Evolutionary conservation across 2,888 invertebrate species (phyloP), one percentile per base, ranked within the genome.

Genomic region (Ethmia dodecea): DNA sequence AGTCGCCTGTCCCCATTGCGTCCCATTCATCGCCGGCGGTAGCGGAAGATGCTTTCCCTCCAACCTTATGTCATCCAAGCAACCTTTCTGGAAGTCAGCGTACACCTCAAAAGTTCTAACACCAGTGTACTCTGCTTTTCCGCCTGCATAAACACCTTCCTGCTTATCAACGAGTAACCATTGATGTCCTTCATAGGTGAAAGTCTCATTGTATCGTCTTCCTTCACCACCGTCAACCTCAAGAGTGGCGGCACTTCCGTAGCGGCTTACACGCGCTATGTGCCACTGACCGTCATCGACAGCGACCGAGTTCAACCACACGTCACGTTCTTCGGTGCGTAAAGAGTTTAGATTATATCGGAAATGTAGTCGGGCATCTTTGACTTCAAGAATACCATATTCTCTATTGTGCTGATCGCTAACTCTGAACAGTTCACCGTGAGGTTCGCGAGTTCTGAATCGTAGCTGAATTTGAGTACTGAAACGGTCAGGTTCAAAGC

Each of bases 201-300:
- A 96, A 0, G 96, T 95, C 72, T 97, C 97, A 64, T 97, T 97
- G 80, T 95, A 97, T 41, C 96, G 88, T 43, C 96, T 86, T 0
- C 98, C 98, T 80, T 98, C 98, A 1, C 98, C 98, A 2, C 97
- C 97, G 64, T 99, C 98, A 47, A 98, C 86, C 69, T 95, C 95
- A 40, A 99, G 83, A 32, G 95, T 95, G 8, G 98, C 97, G 5
- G 96, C 95, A 30, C 95, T 95, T 24, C 98, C 98, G 53, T 95
- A 96, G 35, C 98, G 90, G 53, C 94, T 94, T 0, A 98, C 94
- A 48, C 94, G 90, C 3, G 96, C 96, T 34, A 95, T 95, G 68
- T 99, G 98, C 98, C 98, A 98, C 60, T 97, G 96, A 1, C 98
- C 98, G 68, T 98, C 96, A 61, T 97, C 96, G 2, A 98, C 97